phyloP scores from a whole-genome alignment of 2,113 vertebrate species.

The Spea multiplicata region DNA sequence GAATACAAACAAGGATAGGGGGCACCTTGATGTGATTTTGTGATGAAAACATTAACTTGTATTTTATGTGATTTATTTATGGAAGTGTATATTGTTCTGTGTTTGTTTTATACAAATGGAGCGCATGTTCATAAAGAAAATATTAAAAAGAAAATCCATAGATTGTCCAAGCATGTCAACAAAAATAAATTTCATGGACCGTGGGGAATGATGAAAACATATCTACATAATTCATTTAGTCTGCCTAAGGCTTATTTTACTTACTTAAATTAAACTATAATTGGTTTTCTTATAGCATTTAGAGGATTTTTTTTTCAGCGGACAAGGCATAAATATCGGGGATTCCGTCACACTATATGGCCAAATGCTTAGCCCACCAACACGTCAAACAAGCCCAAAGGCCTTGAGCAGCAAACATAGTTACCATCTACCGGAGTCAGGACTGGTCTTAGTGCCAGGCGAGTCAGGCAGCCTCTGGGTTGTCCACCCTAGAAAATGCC shows the following conservation, averaged over 20 bases:
- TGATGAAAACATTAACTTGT: slow-evolving; percentile 73
- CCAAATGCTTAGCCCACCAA: no score
- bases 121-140: slow-evolving; percentile 71
- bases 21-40: slow-evolving; percentile 83
- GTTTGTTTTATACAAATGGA: slow-evolving; percentile 79
- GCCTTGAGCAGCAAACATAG: no score
- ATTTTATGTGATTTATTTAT: slow-evolving; percentile 85
- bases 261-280: background rate
- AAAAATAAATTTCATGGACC: slow-evolving; percentile 33
- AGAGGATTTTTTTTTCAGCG: no score
- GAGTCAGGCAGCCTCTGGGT: no score
- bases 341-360: no score
- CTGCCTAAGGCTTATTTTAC: slow-evolving; percentile 58
- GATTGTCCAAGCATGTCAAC: slow-evolving; percentile 60
- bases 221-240: slow-evolving; percentile 58
- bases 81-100: slow-evolving; percentile 75
- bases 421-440: no score
- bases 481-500: no score
- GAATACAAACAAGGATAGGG: slow-evolving; percentile 85
- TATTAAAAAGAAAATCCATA: slow-evolving; percentile 54
- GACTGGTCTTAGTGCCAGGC: no score
- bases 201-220: slow-evolving; percentile 56
- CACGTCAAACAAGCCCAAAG: no score
- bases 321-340: no score
- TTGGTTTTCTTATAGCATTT: background rate